Conservation (phyloP, 2,113 vertebrate species). For the Turdus rufiventris region DNA sequence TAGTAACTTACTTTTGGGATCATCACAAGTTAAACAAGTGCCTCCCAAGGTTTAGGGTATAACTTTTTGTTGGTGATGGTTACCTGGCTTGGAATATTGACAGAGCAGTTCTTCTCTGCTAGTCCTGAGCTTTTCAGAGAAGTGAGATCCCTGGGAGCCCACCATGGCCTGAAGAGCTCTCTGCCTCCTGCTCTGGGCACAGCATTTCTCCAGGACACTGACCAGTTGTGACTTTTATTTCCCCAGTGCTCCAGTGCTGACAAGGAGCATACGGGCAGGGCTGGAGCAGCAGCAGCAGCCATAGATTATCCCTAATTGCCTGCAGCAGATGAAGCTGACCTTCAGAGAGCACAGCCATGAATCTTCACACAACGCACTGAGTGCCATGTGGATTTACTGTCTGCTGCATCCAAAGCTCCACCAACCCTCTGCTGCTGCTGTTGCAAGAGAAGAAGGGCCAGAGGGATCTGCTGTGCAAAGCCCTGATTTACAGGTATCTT, state of each 20-base stretch:
- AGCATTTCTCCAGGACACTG: not conserved
- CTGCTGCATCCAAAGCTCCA: conserved; percentile 6
- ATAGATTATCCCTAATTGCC: conserved; percentile 64
- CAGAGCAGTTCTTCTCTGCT: not conserved
- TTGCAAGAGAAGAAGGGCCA: not conserved
- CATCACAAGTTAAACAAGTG: too few relatives aligned
- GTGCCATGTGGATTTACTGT: conserved; percentile 15
- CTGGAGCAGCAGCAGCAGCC: not conserved
- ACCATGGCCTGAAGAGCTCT: not conserved
- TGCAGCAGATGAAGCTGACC: conserved; percentile 44
- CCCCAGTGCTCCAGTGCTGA: conserved; percentile 9
- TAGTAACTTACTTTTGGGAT: too few relatives aligned
- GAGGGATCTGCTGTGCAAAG: not conserved
- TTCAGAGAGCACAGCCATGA: conserved; percentile 53
- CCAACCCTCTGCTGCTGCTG: not conserved
- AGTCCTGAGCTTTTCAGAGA: not conserved
- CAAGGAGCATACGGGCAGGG: not conserved
- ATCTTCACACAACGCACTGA: conserved; percentile 23
- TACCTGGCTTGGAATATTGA: too few relatives aligned
- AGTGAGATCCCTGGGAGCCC: not conserved
- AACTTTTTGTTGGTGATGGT: too few relatives aligned
- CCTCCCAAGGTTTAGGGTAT: too few relatives aligned
- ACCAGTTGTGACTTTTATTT: conserved; percentile 9
- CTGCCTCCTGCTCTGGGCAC: not conserved
- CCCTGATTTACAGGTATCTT: not conserved